Evolutionary conservation across 1,140 invertebrate genomes (phyloP), one percentile per base, ranked within the genome.

Genomic region (Battus philenor): DNA sequence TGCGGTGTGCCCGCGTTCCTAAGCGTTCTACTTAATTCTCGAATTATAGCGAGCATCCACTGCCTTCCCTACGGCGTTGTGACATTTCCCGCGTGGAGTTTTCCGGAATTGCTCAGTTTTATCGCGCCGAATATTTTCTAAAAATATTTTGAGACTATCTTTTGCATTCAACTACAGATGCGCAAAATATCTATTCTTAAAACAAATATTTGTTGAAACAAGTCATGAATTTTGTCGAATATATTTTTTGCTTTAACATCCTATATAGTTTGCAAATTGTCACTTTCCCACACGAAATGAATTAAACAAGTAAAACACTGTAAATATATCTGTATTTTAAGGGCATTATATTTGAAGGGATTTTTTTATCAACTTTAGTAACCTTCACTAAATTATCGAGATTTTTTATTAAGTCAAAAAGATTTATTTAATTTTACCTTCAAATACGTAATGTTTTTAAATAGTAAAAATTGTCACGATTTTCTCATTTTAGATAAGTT

Each of bases 1-100:
- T 39, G 36, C 22, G 22, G 22, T 39, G 33, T 11, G 17, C 36
- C 11, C 20, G 20, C 20, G 18, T 39, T 39, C 22, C 36, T 26
- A 36, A 36, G 9, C 11, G 36, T 20, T 39, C 36, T 15, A 26
- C 36, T 39, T 39, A 39, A 39, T 39, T 39, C 36, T 26, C 36
- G 22, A 39, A 39, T 39, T 39, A 39, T 39, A 13, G 22, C 36
- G 5, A 20, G 16, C 20, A 8, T 11, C 36, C 22, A 9, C 4
- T 11, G 0, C 8, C 36, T 20, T 10, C 34, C 8, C 10, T 20
- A 9, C 34, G 9, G 12, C 36, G 24, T 6, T 39, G 33, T 16
- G 33, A 11, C 33, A 36, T 15, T 36, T 20, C 20, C 12, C 36
- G 12, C 13, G 10, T 2, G 36, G 5, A 18, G 36, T 39, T 15